Evolutionary conservation across 1,140 invertebrate species (phyloP), one percentile per base, ranked within the genome.

Genomic region (Meloidogyne floridensis): DNA sequence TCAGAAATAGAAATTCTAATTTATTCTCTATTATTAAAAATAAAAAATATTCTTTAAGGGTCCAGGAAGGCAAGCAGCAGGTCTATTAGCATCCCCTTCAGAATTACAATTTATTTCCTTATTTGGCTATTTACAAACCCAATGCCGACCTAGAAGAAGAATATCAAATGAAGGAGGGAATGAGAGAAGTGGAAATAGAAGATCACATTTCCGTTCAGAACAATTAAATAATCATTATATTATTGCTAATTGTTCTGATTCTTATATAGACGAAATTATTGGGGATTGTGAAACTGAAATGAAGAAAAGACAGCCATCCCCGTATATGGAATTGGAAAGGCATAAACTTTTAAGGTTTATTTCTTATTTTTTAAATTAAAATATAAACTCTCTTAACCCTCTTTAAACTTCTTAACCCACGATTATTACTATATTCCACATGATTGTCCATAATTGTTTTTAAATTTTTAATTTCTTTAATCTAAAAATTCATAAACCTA

Each of bases 81-180:
- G 54, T 42, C 6, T 59, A 53, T 69, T 56, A 54, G 59, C 81
- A 42, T 79, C 84, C 32, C 85, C 83, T 5, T 73, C 82, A n/a
- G 85, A 86, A 69, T 43, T 86, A 51, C 85, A 86, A 78, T 86
- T 86, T 79, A 86, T 86, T 56, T 86, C 85, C 1, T 59, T 86
- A 72, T 86, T 86, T 72, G 85, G 85, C 11, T 86, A 82, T 70
- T 69, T 86, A 69, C 85, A 86, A 85, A 87, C 74, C n/a, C 84
- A 85, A 75, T 85, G 85, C 59, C 54, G 74, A 8, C 75, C 75
- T 42, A 13, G 82, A 72, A 53, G 70, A 56, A 75, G 20, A 43
- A 47, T 43, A 47, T 72, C 84, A 18, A 59, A 81, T 82, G 42
- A 81, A 56, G 32, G 70, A 72, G 32, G 70, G 54, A 56, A 84